Base-by-base conservation (phyloP, 1,140 invertebrate species). In the Bombus pyrosoma region DNA sequence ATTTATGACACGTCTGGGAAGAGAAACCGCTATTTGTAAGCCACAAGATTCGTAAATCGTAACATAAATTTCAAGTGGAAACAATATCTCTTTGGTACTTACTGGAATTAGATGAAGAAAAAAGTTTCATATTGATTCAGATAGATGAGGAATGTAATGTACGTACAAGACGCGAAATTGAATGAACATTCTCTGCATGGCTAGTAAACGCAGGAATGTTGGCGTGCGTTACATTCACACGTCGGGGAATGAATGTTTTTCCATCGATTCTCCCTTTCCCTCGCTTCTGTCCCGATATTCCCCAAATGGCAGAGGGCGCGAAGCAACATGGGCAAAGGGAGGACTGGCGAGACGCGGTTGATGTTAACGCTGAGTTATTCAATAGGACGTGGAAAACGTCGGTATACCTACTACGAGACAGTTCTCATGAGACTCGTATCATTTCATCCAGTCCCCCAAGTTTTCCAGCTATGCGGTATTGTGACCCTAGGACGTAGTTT, bases 321-420 rank as follows among this genome's bases (percentile, higher is more conserved):
- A 86, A 83, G 43, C 43, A 62, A 62, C 22, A n/a, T n/a, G 69
- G 75, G 39, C 22, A 53, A 41, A 71, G 83, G 66, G 72, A 37
- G 64, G 72, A 39, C 74, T 25, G 78, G 22, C 22, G 73, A 62
- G 57, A 25, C 32, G 53, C 32, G 39, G 66, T 43, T 76, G 83
- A 84, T 85, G 89, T 82, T 88, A 91, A 91, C 77, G 84, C 74
- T 91, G 90, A 89, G 89, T 91, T 91, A 91, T 91, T 89, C 89
- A 90, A 91, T 86, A 88, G 89, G 77, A 87, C 59, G 81, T 32
- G 41, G 73, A 66, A 79, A 78, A 87, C 73, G 69, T 39, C n/a
- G 62, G 83, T 77, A 76, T 78, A 82, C 62, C 77, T 66, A 66
- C 64, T 73, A 75, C 59, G 79, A 78, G 79, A 82, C 85, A 72